These are phyloP conservation scores for Acrossocheilus fasciatus DNA, from an alignment of 2,797 vertebrate genomes.

Conservation along the genomic window DNA sequence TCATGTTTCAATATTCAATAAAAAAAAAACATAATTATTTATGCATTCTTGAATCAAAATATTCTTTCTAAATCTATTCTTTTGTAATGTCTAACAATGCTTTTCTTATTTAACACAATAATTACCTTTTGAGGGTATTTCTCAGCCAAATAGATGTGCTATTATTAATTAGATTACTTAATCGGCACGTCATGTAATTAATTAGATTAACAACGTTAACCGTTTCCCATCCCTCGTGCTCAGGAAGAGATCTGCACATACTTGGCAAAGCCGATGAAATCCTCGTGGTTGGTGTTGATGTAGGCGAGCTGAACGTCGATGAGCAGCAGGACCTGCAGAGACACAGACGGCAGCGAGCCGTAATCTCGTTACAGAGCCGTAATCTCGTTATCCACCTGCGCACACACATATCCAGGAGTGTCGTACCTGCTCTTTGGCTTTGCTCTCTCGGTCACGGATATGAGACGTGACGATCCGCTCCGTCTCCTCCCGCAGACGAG, in stretches of 20 bases:
- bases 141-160: not conserved
- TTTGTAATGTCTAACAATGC: not conserved
- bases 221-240: not conserved
- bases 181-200: not conserved
- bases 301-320: slow-evolving; percentile 97
- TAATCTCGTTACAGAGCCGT: not conserved
- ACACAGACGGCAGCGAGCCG: not conserved
- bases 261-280: slow-evolving; percentile 98
- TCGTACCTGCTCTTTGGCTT: slow-evolving; percentile 92
- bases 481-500: slow-evolving; percentile 90
- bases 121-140: not conserved
- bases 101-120: no score
- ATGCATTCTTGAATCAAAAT: not conserved
- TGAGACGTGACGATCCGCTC: slow-evolving; percentile 92
- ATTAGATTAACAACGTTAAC: not conserved
- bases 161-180: not conserved
- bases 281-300: slow-evolving; percentile 97
- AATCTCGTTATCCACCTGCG: not conserved
- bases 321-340: slow-evolving; percentile 86
- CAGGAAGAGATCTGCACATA: slow-evolving; percentile 69
- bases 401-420: not conserved
- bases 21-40: not conserved
- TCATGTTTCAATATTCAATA: no score
- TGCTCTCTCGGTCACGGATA: slow-evolving; percentile 92
- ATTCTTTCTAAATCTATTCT: not conserved